Base-by-base conservation (phyloP, 2,888 invertebrate genomes). In the Syrphus vitripennis region DNA sequence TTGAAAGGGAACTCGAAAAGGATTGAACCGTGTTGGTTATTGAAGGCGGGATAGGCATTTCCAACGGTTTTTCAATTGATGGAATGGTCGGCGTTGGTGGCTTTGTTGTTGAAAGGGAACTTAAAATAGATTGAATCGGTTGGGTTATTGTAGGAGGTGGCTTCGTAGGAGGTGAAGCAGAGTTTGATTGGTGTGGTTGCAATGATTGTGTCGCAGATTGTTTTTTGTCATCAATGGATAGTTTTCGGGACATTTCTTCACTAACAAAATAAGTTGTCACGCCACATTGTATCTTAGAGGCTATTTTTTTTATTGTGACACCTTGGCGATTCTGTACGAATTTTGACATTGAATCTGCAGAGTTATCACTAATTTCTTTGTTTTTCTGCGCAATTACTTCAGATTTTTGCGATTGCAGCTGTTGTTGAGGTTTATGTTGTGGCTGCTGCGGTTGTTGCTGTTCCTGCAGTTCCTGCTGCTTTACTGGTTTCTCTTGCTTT, bases 221-320 rank as follows among this genome's bases (percentile, higher is more conserved):
- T 12, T 6, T 42, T 24, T 48, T 61, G 4, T 65, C 65, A 21
- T 71, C 65, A 12, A 16, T 4, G 4, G 48, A 42, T 16, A 19
- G 37, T 3, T 31, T 45, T 16, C 9, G 0, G n/a, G 14, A 5
- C 5, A 42, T 40, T 10, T 42, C 70, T 0, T 71, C 75, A 6
- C 16, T 10, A 9, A n/a, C 48, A 53, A 78, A 59, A 12, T 45
- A 72, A 24, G 61, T 21, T 14, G n/a, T 19, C 1, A 61, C 3
- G 6, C 40, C 65, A 6, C 70, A 26, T 50, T 63, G 72, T 14
- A 82, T 87, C 37, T 89, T 88, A 3, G 88, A 71, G 63, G 88
- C 74, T 59, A 91, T 88, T 79, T 91, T 92, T 29, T 90, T 92
- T 14, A 92, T 90, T 10, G 91, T 91, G 0, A 91, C 91, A 1